Evolutionary conservation across 2,113 vertebrate genomes (phyloP).

Genomic region (Heptranchias perlo): DNA sequence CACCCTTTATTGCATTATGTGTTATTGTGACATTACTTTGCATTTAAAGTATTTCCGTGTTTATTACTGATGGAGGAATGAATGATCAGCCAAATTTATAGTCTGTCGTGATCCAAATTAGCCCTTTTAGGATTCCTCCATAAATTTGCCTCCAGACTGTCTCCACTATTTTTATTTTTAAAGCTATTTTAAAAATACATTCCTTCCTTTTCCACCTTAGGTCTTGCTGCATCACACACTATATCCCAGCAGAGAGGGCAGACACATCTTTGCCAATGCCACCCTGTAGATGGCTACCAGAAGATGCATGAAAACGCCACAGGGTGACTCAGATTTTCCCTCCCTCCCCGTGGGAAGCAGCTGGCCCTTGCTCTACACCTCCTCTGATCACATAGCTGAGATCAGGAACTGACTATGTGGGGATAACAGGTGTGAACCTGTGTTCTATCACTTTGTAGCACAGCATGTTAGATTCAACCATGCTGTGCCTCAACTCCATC

Average conservation of each 20-base stretch:
- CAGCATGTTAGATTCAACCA: constrained; percentile 20
- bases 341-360: neutral
- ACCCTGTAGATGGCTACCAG: neutral
- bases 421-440: constrained; percentile 26
- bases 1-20: neutral
- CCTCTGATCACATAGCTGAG: constrained; percentile 8
- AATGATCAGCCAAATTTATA: neutral
- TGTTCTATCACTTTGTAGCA: constrained; percentile 25
- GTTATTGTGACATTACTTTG: neutral
- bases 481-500: constrained; percentile 18
- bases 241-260: neutral
- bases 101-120: neutral
- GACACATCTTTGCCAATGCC: neutral
- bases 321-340: neutral
- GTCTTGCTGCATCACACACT: neutral
- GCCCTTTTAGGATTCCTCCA: neutral
- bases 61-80: neutral
- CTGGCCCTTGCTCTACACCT: neutral
- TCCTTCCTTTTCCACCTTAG: neutral
- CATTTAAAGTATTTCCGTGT: neutral
- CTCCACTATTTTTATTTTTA: neutral
- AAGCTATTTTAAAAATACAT: neutral
- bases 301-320: neutral
- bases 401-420: constrained; percentile 13
- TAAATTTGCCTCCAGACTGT: neutral